These are phyloP conservation scores for Bembecia ichneumoniformis DNA, from an alignment of 2,888 invertebrate genomes.

Conservation along the genomic window DNA sequence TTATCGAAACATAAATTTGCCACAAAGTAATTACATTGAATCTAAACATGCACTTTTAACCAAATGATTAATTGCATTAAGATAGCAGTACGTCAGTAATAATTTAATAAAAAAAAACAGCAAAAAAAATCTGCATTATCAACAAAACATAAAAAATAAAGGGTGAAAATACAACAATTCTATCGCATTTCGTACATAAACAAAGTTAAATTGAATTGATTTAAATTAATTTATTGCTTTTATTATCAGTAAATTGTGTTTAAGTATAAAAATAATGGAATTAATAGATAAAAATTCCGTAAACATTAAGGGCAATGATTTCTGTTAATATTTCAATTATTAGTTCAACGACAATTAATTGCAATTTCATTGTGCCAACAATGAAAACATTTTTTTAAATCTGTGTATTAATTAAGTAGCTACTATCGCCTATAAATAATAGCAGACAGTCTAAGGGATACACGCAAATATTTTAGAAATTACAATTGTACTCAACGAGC, in stretches of 20 bases:
- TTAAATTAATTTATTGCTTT: conserved; percentile 41
- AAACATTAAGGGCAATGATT: conserved; percentile 39
- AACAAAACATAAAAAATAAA: neutral
- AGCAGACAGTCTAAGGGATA: too few species aligned
- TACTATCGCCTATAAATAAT: too few species aligned
- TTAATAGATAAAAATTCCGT: conserved; percentile 27
- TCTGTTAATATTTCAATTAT: conserved; percentile 5
- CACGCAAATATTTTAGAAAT: too few species aligned
- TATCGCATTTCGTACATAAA: conserved; percentile 36
- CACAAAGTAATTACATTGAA: conserved; percentile 29
- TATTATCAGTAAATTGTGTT: conserved; percentile 21
- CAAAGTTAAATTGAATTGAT: conserved; percentile 42
- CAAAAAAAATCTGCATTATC: neutral
- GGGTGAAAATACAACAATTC: neutral
- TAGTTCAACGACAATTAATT: too few species aligned
- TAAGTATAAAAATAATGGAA: conserved; percentile 25
- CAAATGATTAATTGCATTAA: conserved; percentile 18
- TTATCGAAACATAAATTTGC: conserved; percentile 8
- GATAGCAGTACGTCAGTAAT: conserved; percentile 22
- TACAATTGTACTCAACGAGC: too few species aligned
- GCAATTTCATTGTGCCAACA: too few species aligned
- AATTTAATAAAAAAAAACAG: conserved; percentile 18
- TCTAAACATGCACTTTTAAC: conserved; percentile 25
- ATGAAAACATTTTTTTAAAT: too few species aligned
- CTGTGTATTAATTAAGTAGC: too few species aligned